These are phyloP conservation scores for Steinernema scapterisci DNA, from an alignment of 2,888 invertebrate genomes.

Conservation along the genomic window DNA sequence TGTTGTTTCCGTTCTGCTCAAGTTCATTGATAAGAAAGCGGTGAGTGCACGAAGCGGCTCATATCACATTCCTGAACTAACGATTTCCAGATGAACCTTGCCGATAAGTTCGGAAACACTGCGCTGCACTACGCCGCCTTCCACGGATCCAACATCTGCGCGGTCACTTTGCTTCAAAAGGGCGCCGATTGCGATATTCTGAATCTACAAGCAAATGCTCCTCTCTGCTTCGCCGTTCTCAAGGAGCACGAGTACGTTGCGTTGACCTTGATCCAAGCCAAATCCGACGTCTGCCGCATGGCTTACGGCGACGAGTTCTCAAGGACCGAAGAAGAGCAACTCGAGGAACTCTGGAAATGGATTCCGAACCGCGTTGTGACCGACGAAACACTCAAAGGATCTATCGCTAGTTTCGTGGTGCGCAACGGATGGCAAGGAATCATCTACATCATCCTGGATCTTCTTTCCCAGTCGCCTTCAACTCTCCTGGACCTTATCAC, in stretches of 20 bases:
- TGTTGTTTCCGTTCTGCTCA: constrained; percentile 35
- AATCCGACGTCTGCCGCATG: constrained; percentile 17
- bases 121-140: constrained; percentile 70
- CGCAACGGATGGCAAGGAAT: constrained; percentile 70
- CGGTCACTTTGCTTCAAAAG: constrained; percentile 68
- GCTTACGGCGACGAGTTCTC: background rate
- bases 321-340: constrained; percentile 2
- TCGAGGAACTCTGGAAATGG: constrained; percentile 35
- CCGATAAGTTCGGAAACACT: constrained; percentile 61
- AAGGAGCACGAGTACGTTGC: constrained; percentile 69
- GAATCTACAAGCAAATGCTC: constrained; percentile 70
- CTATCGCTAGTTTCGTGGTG: constrained; percentile 63
- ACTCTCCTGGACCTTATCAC: constrained; percentile 46
- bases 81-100: constrained; percentile 11
- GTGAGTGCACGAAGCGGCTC: constrained; percentile 3
- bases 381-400: background rate
- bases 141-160: constrained; percentile 71
- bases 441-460: constrained; percentile 70
- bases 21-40: constrained; percentile 42
- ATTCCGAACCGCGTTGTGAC: constrained; percentile 15
- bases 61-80: too few relatives aligned
- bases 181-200: constrained; percentile 65
- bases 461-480: constrained; percentile 63
- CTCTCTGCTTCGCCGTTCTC: constrained; percentile 70
- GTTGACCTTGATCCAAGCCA: constrained; percentile 41